phyloP scores from a whole-genome alignment of 2,888 invertebrate genomes.

The Arge pagana region DNA sequence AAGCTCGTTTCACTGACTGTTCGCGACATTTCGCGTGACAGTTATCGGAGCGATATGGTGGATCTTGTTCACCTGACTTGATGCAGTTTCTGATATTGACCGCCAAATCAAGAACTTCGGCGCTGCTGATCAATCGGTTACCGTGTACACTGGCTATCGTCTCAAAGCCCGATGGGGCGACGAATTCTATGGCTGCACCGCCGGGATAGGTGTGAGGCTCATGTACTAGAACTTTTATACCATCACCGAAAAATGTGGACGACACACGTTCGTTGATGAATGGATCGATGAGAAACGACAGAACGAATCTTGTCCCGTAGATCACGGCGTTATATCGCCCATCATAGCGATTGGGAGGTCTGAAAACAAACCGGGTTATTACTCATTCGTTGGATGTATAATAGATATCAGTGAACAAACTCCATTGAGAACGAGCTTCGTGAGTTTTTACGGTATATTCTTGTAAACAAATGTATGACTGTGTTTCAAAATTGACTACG shows the following conservation, averaged over 20 bases:
- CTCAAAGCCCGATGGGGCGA: conserved; percentile 34
- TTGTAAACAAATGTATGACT: too few species aligned
- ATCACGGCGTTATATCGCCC: conserved; percentile 18
- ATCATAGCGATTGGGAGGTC: too few species aligned
- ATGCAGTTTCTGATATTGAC: conserved; percentile 41
- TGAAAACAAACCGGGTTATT: too few species aligned
- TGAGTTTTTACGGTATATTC: too few species aligned
- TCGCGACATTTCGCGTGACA: conserved; percentile 49
- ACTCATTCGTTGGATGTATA: too few species aligned
- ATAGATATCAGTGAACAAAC: too few species aligned
- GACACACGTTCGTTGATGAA: conserved; percentile 32
- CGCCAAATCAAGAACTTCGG: conserved; percentile 33
- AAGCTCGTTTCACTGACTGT: conserved; percentile 34
- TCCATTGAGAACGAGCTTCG: too few species aligned
- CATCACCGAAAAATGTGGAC: conserved; percentile 38
- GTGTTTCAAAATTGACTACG: too few species aligned
- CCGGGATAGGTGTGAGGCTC: conserved; percentile 47
- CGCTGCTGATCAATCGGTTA: conserved; percentile 34
- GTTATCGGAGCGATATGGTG: conserved; percentile 46
- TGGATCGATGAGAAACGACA: conserved; percentile 38
- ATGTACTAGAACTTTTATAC: conserved; percentile 48
- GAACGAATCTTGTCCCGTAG: conserved; percentile 35
- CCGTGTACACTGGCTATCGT: conserved; percentile 36
- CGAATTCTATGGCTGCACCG: conserved; percentile 33
- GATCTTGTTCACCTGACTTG: conserved; percentile 32